Base-by-base conservation (phyloP, 2,888 invertebrate genomes). In the Plagodis dolabraria region DNA sequence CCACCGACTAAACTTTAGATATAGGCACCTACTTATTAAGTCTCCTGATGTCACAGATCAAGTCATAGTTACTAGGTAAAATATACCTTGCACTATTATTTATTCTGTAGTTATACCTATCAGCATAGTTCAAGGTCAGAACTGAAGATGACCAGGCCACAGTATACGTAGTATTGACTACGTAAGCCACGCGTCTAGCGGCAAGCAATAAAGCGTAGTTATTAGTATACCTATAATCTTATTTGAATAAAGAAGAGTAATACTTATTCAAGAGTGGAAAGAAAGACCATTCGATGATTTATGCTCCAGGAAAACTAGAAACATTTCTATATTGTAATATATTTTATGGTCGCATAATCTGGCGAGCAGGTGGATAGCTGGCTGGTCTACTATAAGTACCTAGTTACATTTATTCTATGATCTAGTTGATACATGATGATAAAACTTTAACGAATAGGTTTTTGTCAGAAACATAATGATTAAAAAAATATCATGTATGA, bases 111-210 rank as follows among this genome's bases (percentile, higher is more conserved):
- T 22, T 5, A 47, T 53, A 40, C 45, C 33, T 45, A 47, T 45
- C 10, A 7, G 34, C 40, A 53, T 44, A 53, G 64, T 58, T 64
- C 64, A 64, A 56, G 64, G 64, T 38, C 47, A 52, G 22, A 5
- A 40, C 7, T 43, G 42, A 54, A 33, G 53, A 56, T 55, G 48
- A 47, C 56, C 53, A 47, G 46, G 47, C 40, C 45, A 11, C 59
- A 9, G 9, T 38, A 2, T 9, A 38, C 38, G 5, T 38, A 9
- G 9, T 38, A 38, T 22, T 22, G 2, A 22, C 22, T 22, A 22
- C 22, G 22, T 22, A 22, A 22, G 22, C 22, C 22, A 22, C 9
- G 40, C 40, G 40, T 40, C 40, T 53, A 36, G 46, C 33, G 11
- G 22, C 52, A 22, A n/a, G 33, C 33, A 6, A 49, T 33, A 6